Evolutionary conservation across 2,888 invertebrate genomes (phyloP).

Genomic region (Watsonalla cultraria): DNA sequence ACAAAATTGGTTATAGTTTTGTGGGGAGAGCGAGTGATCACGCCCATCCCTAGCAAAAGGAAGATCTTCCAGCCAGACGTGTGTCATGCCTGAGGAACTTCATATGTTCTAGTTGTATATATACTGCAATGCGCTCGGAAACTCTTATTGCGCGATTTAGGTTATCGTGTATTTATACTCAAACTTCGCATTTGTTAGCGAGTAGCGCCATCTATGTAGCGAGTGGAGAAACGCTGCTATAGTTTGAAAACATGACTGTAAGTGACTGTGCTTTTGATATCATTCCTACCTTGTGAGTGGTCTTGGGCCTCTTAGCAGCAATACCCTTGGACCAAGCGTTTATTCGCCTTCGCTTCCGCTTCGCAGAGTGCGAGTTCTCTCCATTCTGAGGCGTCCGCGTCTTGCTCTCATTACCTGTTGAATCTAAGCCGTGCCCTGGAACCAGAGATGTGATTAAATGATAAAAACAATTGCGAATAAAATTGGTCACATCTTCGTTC

Average conservation of each 20-base stretch:
- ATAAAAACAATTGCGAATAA: background rate
- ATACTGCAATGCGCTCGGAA: too few species aligned
- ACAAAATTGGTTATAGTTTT: too few species aligned
- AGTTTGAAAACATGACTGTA: background rate
- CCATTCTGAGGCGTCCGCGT: conserved; percentile 54
- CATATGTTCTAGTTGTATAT: too few species aligned
- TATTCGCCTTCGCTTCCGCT: conserved; percentile 61
- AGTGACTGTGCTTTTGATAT: background rate
- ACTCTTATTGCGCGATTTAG: too few species aligned
- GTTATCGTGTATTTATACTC: too few species aligned
- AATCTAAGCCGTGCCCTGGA: conserved; percentile 40
- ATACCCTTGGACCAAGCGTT: conserved; percentile 70
- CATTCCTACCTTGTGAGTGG: conserved; percentile 48
- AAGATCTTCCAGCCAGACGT: too few species aligned
- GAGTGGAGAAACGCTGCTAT: too few species aligned
- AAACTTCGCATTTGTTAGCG: too few species aligned
- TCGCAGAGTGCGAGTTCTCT: conserved; percentile 52
- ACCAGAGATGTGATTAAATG: background rate
- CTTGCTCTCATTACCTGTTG: conserved; percentile 33
- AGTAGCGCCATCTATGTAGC: too few species aligned
- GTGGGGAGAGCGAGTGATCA: too few species aligned
- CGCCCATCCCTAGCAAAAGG: too few species aligned
- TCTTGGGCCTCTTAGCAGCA: conserved; percentile 56
- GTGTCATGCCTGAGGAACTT: too few species aligned
- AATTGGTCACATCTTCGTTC: background rate